Base-by-base conservation (phyloP, 2,797 vertebrate species). In the Danio tinwini region DNA sequence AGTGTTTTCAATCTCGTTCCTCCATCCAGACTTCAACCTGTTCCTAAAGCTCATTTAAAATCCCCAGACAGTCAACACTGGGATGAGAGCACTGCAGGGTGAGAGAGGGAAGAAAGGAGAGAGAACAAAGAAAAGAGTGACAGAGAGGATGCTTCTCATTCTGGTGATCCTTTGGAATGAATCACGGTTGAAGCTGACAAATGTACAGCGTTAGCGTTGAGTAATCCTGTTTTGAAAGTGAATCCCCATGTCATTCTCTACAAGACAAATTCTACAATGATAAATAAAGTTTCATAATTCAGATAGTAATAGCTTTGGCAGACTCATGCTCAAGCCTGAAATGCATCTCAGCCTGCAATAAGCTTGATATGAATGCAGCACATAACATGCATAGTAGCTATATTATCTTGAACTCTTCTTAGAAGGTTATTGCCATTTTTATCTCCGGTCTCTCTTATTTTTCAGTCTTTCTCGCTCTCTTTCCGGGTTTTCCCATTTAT, bases 401-500 rank as follows among this genome's bases (percentile, higher is more conserved):
- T 74, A 45, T 65, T 71, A 21, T 61, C 52, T 13, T 12, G 49
- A 55, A 62, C 56, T 44, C 17, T 40, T 78, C 16, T 44, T 21
- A 16, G 58, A 79, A 67, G 19, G 19, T 55, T 63, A 55, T 45
- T 63, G n/a, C 56, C 50, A 14, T 64, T 72, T 64, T 72, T 71
- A 45, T 78, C 49, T 58, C 21, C 21, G 19, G 39, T 42, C 42
- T 61, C 47, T 65, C 14, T 37, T 6, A 67, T 70, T 74, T 71
- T 72, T 44, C 68, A 0, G 5, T 64, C 49, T 71, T 40, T 70
- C 58, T 78, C 47, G 6, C 76, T 52, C 12, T 55, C 21, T 72
- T 53, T 78, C 44, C 74, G 7, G 56, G 76, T 61, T 85, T 88
- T 86, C 76, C 83, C 88, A 85, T 91, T 90, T 82, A 83, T 88